Evolutionary conservation across 2,797 vertebrate species (phyloP).

Genomic region (Poecilia velifera): DNA sequence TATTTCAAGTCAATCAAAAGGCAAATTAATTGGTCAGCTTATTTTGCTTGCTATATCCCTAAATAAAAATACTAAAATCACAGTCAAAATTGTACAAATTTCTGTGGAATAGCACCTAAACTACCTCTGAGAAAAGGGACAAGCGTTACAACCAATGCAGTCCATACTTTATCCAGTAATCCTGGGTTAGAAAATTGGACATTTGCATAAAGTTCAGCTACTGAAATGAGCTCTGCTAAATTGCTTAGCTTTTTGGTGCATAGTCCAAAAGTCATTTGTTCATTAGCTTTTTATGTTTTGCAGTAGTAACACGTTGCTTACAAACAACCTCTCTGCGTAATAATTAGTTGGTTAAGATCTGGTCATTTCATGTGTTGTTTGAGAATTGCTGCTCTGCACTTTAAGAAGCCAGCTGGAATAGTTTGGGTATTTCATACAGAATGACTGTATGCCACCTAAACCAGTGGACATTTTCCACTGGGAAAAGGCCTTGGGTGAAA

Average conservation of each 20-base stretch:
- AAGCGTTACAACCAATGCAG: background rate
- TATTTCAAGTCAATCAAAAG: background rate
- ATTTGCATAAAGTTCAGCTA: background rate
- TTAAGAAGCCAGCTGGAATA: background rate
- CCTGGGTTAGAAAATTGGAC: background rate
- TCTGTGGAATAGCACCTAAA: background rate
- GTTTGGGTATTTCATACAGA: background rate
- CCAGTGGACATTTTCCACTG: background rate
- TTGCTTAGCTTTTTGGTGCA: conserved; percentile 1
- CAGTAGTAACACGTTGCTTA: background rate
- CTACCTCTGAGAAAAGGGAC: background rate
- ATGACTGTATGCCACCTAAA: background rate
- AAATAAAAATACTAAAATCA: background rate
- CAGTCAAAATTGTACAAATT: background rate
- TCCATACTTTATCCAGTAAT: background rate
- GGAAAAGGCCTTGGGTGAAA: background rate
- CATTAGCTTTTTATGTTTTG: background rate
- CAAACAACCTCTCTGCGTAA: background rate
- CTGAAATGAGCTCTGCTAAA: background rate
- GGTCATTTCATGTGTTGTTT: background rate
- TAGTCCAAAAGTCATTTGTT: background rate
- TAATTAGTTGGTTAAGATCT: background rate
- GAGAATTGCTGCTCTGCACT: background rate
- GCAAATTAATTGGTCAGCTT: background rate
- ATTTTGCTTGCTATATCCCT: background rate